phyloP scores from a whole-genome alignment of 2,113 vertebrate species.

The Phasianus colchicus region DNA sequence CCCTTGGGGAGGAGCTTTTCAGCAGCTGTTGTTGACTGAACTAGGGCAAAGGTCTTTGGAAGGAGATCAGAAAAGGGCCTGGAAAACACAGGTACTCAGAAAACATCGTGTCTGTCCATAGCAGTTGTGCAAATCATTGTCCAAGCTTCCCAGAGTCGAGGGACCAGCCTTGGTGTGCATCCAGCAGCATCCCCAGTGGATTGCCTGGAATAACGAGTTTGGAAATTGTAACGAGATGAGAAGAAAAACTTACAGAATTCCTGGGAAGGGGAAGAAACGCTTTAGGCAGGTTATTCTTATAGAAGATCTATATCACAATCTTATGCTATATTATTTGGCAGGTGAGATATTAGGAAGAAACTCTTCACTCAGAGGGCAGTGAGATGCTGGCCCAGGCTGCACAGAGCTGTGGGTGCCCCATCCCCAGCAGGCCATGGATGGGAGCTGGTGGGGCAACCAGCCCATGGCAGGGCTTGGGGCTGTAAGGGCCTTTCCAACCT shows the following conservation, averaged over 20 bases:
- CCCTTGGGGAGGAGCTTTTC: constrained; percentile 32
- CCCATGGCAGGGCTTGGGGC: no score
- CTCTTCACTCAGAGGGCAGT: no score
- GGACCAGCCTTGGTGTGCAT: fast-evolving
- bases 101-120: not conserved
- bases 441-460: no score
- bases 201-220: not conserved
- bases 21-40: constrained; percentile 4
- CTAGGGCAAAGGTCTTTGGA: constrained; percentile 43
- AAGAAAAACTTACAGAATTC: not conserved
- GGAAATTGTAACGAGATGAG: not conserved
- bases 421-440: no score
- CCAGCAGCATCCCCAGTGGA: not conserved
- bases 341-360: no score
- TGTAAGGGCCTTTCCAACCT: no score
- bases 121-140: fast-evolving
- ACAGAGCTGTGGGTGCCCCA: no score
- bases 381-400: no score
- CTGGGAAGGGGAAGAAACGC: not conserved
- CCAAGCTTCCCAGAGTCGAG: not conserved
- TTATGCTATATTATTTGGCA: no score
- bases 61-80: not conserved
- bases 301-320: no score
- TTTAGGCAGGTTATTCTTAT: not conserved
- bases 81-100: not conserved